Evolutionary conservation across 37 sponge, comb jelly and placozoan genomes (phyloP).

Genomic region (Theonella swinhoei): DNA sequence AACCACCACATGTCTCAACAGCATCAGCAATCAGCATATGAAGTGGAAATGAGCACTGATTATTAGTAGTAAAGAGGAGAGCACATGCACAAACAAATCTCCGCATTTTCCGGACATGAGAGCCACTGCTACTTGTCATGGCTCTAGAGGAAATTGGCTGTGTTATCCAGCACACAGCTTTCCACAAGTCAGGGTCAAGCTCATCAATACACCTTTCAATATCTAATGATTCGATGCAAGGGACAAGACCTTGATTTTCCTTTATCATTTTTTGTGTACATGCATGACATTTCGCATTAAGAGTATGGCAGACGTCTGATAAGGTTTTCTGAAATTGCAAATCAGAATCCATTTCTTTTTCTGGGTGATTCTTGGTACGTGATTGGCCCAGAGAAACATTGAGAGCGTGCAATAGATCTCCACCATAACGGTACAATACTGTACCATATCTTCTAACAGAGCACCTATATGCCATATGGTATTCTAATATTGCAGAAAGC

Average conservation of each 20-base stretch:
- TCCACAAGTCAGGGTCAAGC: conserved; percentile 29
- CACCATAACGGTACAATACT: conserved; percentile 16
- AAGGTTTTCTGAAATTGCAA: not conserved
- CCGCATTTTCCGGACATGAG: conserved; percentile 2
- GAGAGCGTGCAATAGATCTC: conserved; percentile 20
- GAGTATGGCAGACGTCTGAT: conserved; percentile 1
- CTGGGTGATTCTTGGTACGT: not conserved
- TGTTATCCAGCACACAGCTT: conserved; percentile 7
- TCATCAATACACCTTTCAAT: conserved; percentile 1
- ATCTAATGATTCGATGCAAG: conserved; percentile 2
- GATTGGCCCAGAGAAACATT: conserved; percentile 8
- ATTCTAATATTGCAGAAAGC: conserved; percentile 16
- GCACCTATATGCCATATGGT: conserved; percentile 23
- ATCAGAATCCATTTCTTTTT: not conserved
- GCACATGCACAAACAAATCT: conserved; percentile 1
- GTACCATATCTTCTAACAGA: conserved; percentile 15
- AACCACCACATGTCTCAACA: conserved; percentile 28
- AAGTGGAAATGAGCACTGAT: conserved; percentile 29
- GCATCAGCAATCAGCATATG: conserved; percentile 32
- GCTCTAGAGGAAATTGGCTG: not conserved
- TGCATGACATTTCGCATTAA: conserved; percentile 14
- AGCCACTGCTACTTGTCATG: not conserved
- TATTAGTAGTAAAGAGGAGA: conserved; percentile 7
- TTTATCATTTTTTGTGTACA: not conserved
- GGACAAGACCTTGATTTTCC: not conserved